Percentiles rank a stretch among this genome's conserved stretches.
Evolutionary conservation across 2,797 vertebrate genomes (phyloP).

Genomic region (Pristis pectinata): DNA sequence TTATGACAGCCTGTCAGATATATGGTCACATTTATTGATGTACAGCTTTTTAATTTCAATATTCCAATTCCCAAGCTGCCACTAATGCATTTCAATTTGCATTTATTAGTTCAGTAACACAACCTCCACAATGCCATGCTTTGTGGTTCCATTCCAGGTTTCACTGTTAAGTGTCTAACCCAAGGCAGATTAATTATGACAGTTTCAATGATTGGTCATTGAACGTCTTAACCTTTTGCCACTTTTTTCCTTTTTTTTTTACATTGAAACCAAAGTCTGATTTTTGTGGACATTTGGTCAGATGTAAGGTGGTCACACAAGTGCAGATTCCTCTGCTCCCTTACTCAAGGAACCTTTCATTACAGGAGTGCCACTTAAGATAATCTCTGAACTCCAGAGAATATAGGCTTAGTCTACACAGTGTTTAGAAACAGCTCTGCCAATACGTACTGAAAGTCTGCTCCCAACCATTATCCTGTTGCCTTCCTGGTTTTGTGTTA

Average conservation of each 20-base stretch:
- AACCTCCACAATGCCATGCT: neutral
- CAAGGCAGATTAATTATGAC: neutral
- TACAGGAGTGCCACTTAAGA: neutral
- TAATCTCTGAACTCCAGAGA: too few species aligned
- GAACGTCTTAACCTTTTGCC: neutral
- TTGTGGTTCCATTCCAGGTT: neutral
- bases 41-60: neutral
- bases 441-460: neutral
- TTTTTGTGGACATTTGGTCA: neutral
- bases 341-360: neutral
- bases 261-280: neutral
- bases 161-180: neutral
- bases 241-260: neutral
- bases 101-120: neutral
- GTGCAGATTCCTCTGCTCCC: neutral
- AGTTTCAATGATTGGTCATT: neutral
- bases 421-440: neutral
- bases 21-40: neutral
- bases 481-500: neutral
- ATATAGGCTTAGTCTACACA: neutral
- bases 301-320: neutral
- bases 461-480: neutral
- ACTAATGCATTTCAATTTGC: neutral
- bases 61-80: neutral
- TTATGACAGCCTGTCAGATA: neutral